Base-by-base conservation (phyloP, 37 sponge, comb jelly and placozoan species). In the Diacarnus erythraeanus region DNA sequence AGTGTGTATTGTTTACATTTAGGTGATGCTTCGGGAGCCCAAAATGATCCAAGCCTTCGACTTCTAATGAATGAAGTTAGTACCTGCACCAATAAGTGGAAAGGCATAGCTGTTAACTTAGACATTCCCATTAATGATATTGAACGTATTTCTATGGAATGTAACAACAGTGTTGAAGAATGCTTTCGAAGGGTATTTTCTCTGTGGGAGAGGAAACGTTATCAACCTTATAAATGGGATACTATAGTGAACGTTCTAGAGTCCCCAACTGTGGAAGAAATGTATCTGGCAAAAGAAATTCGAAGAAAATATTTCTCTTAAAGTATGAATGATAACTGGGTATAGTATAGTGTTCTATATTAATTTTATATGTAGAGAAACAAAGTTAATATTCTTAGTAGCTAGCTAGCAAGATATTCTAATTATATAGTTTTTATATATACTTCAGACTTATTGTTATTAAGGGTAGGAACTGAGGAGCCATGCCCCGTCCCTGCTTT, bases 201-300 rank as follows among this genome's bases (percentile, higher is more conserved):
- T 33, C 5, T 8, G 18, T 69, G 69, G 69, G 69, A 69, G 38
- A 12, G 5, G 18, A 37, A 20, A 20, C 9, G 37, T 6, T 36
- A 6, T 4, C 38, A 12, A 31, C 69, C 69, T 36, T 69, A 31
- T 39, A 69, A 37, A 6, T 69, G 69, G 69, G 21, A 4, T 18
- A 36, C 39, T 31, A 69, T 69, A 3, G 31, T 69, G 20, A 35
- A 9, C 9, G 69, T 39, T 6, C 69, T 69, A 8, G 37, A 31
- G 69, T 69, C 69, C 25, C 69, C 69, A 31, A 20, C 37, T 37
- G 38, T 69, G 20, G 38, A 31, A 36, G 69, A 69, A 36, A 8
- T 36, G 37, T 37, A 10, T 12, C 69, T 69, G 6, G 69, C 69
- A 37, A 12, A 33, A 37, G 39, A 63, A n/a, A n/a, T n/a, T n/a